Percentiles rank a stretch among this genome's conserved stretches.
Evolutionary conservation across 1,140 invertebrate species (phyloP).

Genomic region (Dufourea novaeangliae): DNA sequence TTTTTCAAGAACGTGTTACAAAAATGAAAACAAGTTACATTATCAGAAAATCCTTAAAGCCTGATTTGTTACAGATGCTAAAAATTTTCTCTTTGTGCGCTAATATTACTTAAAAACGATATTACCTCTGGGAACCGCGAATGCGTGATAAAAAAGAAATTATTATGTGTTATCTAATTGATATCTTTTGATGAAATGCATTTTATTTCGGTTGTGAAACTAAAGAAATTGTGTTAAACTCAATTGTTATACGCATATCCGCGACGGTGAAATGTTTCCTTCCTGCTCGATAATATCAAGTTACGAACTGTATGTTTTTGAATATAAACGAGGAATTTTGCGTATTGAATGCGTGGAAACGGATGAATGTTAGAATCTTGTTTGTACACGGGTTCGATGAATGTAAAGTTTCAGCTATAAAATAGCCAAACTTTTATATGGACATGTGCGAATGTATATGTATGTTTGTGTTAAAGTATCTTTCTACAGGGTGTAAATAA

Average conservation of each 20-base stretch:
- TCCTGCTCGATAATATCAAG: constrained; percentile 63
- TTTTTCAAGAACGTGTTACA: constrained; percentile 55
- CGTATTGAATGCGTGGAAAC: constrained; percentile 30
- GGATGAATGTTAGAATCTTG: constrained; percentile 19
- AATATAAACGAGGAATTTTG: constrained; percentile 42
- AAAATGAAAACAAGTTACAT: constrained; percentile 50
- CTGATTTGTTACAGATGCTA: constrained; percentile 58
- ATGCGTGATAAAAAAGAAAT: constrained; percentile 19
- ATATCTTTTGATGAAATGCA: constrained; percentile 36
- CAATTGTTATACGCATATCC: constrained; percentile 62
- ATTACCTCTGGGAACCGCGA: constrained; percentile 49
- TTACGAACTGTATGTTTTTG: constrained; percentile 52
- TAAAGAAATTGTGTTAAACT: constrained; percentile 54
- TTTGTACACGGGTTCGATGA: constrained; percentile 39
- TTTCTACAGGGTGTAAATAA: constrained; percentile 36
- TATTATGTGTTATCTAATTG: constrained; percentile 35
- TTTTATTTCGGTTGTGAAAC: constrained; percentile 47
- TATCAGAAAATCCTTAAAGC: constrained; percentile 37
- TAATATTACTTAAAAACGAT: constrained; percentile 57
- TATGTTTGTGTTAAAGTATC: constrained; percentile 17
- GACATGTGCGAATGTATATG: constrained; percentile 31
- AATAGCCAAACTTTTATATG: constrained; percentile 70
- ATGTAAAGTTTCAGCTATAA: constrained; percentile 62
- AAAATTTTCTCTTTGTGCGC: constrained; percentile 59
- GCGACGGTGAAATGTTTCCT: constrained; percentile 66